Evolutionary conservation across 2,797 vertebrate genomes (phyloP), one percentile per base, ranked within the genome.

Genomic region (Sebastes melanostomus): DNA sequence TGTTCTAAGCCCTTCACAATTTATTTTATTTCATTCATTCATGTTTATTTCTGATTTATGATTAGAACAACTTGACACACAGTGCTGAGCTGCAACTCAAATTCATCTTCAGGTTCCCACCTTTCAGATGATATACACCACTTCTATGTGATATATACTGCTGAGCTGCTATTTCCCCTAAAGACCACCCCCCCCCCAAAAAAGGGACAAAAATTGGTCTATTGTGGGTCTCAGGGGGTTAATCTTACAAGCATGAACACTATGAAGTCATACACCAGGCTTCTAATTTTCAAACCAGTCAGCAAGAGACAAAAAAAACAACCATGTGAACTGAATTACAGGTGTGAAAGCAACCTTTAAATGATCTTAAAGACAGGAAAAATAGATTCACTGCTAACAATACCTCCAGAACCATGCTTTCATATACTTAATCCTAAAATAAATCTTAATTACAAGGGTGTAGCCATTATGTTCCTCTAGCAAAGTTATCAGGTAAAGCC

Each of bases 361-460:
- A 62, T 27, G 1, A 66, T 46, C 46, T 22, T 66, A 10, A 20
- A 52, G 66, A 66, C 36, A 52, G 66, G 56, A 56, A 59, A 60
- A 11, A 42, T 14, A 2, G 22, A 67, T 62, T 77, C 2, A 58
- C 4, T 55, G n/a, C n/a, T 18, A 63, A 25, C 25, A 63, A 25
- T 18, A 16, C n/a, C 32, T 63, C 18, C 18, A 66, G 58, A 66
- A 29, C 22, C 36, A 27, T 0, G 8, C 46, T 62, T 74, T 38
- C 71, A 72, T 29, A 34, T 16, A 66, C 14, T 55, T 68, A 8
- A 69, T 66, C 52, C 55, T 32, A 63, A 75, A 80, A 82, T 71
- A 79, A 20, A 79, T 61, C 72, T 82, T 22, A 77, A 63, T 81
- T 62, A 78, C n/a, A 65, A 27, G 32, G 58, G 27, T 50, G 54